These are phyloP conservation scores for Odontothrips loti DNA, from an alignment of 2,888 invertebrate species.

Conservation along the genomic window DNA sequence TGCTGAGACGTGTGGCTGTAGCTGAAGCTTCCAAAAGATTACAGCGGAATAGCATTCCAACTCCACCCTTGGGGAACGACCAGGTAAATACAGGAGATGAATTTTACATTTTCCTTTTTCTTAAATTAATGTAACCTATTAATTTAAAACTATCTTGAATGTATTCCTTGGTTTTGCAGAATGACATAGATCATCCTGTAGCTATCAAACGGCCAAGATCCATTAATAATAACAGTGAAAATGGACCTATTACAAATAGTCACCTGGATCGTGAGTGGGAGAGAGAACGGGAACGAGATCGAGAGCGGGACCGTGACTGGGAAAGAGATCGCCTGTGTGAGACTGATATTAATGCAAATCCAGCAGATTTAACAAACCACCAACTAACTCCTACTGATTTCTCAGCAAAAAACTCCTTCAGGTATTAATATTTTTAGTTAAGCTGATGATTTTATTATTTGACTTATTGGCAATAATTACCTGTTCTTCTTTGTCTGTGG, in stretches of 20 bases:
- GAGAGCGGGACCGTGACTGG: conserved; percentile 30
- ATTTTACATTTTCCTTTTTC: background rate
- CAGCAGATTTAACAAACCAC: conserved; percentile 4
- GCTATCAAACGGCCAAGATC: conserved; percentile 1
- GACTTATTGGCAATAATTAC: background rate
- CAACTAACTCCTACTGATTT: conserved; percentile 7
- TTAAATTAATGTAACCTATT: background rate
- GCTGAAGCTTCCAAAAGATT: conserved; percentile 21
- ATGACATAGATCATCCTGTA: background rate
- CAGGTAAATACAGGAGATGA: background rate
- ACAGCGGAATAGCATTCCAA: conserved; percentile 18
- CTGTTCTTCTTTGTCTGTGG: no score
- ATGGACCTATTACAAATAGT: conserved; percentile 16
- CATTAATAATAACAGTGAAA: conserved; percentile 18
- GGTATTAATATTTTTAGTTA: background rate
- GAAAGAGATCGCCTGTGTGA: conserved; percentile 28
- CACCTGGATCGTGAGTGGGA: conserved; percentile 31
- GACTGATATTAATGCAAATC: conserved; percentile 15
- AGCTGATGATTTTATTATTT: background rate
- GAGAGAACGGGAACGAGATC: conserved; percentile 33
- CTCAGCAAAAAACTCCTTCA: background rate
- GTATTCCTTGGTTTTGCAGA: background rate
- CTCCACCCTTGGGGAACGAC: background rate
- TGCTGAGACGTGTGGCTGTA: conserved; percentile 48
- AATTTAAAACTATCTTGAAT: background rate